These are phyloP conservation scores for Noturus placidus DNA, from an alignment of 2,113 vertebrate genomes.

Conservation along the genomic window DNA sequence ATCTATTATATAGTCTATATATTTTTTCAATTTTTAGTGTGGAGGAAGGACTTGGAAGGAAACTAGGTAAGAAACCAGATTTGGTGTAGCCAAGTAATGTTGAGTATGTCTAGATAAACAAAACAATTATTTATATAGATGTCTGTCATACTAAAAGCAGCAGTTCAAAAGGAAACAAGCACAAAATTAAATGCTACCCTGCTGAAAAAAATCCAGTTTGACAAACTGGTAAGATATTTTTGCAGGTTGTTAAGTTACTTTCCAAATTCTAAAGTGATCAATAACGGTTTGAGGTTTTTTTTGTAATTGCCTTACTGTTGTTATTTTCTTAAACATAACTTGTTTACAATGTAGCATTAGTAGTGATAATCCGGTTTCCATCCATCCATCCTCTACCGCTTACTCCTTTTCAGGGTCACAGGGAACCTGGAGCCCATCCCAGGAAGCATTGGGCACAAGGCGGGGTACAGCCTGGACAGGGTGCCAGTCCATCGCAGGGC, in stretches of 20 bases:
- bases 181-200: neutral
- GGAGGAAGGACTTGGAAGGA: neutral
- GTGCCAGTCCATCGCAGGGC: too few relatives aligned
- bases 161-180: neutral
- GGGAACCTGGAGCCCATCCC: too few relatives aligned
- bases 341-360: neutral
- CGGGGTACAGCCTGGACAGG: too few relatives aligned
- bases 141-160: neutral
- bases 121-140: neutral
- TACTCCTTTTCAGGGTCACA: too few relatives aligned
- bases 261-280: neutral
- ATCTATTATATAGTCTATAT: neutral
- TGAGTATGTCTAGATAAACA: neutral
- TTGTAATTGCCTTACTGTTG: neutral
- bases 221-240: neutral
- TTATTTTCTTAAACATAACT: neutral
- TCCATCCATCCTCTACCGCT: too few relatives aligned
- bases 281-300: neutral
- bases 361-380: too few relatives aligned
- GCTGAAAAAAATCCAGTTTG: neutral
- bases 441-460: too few relatives aligned
- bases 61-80: neutral
- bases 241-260: neutral
- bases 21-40: neutral
- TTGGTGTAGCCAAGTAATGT: neutral